A percentile compares a stretch with the other conserved stretches of the same genome.
Evolutionary conservation across 2,888 invertebrate species (phyloP).

Genomic region (Boloria selene): DNA sequence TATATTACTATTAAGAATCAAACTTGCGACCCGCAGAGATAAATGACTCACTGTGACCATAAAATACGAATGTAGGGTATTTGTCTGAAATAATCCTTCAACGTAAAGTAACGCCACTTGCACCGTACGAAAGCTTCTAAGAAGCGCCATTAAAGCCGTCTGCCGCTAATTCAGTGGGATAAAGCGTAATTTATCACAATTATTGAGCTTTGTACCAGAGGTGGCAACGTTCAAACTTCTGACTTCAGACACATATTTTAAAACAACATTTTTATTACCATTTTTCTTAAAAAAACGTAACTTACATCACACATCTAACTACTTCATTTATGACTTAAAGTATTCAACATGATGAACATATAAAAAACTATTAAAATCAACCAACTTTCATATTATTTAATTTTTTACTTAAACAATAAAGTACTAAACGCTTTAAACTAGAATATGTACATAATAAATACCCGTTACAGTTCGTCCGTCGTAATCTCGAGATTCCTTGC

Average conservation of each 20-base stretch:
- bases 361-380: too few relatives aligned
- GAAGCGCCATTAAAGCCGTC: conserved; percentile 71
- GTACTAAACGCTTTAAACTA: background rate
- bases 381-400: too few relatives aligned
- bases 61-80: background rate
- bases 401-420: background rate
- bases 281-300: too few relatives aligned
- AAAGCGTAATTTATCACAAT: conserved; percentile 76
- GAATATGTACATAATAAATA: background rate
- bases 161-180: conserved; percentile 63
- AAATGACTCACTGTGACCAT: background rate
- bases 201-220: conserved; percentile 58
- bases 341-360: too few relatives aligned
- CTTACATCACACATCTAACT: too few relatives aligned
- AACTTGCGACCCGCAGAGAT: background rate
- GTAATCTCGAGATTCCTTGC: conserved; percentile 1
- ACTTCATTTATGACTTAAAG: too few relatives aligned
- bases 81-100: conserved; percentile 15
- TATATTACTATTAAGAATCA: background rate
- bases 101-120: conserved; percentile 44
- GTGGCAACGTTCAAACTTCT: conserved; percentile 32
- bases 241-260: background rate
- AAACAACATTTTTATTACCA: too few relatives aligned
- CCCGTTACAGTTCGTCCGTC: background rate
- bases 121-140: conserved; percentile 56